phyloP scores from a whole-genome alignment of 2,113 vertebrate genomes.

The Cyphomyrus discorhynchus region DNA sequence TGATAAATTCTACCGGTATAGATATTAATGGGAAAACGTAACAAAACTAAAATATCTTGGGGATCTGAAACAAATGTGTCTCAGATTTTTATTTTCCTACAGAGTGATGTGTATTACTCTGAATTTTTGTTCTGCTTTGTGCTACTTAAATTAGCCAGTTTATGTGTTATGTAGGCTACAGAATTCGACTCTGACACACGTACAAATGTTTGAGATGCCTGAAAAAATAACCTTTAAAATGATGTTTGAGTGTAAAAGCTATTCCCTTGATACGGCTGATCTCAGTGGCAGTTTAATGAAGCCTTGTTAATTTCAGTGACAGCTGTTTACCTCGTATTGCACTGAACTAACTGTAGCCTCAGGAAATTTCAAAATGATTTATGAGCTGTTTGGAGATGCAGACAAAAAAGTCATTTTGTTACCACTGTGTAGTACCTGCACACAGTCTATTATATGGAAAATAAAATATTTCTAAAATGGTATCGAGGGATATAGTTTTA shows the following conservation, averaged over 20 bases:
- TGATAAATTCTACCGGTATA: background rate
- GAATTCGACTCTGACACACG: background rate
- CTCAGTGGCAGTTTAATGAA: conserved; percentile 32
- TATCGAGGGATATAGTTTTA: background rate
- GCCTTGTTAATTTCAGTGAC: conserved; percentile 42
- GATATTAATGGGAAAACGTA: background rate
- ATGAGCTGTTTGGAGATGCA: conserved; percentile 11
- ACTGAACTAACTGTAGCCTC: conserved; percentile 55
- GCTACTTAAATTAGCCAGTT: background rate
- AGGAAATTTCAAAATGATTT: conserved; percentile 34
- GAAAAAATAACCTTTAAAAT: background rate
- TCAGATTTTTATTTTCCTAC: background rate
- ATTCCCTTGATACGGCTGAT: conserved; percentile 28
- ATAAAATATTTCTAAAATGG: background rate
- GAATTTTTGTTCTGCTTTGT: background rate
- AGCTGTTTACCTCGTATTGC: conserved; percentile 27
- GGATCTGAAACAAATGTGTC: background rate
- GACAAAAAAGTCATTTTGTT: conserved; percentile 22
- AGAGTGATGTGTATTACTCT: background rate
- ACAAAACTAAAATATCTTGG: background rate
- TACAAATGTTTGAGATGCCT: background rate
- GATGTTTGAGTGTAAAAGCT: background rate
- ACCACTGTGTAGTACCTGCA: background rate
- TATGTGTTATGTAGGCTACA: background rate
- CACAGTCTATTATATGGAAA: background rate